Percentiles rank a stretch among this genome's conserved stretches.
These are phyloP conservation scores for Cuniculus paca DNA, from an alignment of 2,797 vertebrate genomes.

Conservation along the genomic window DNA sequence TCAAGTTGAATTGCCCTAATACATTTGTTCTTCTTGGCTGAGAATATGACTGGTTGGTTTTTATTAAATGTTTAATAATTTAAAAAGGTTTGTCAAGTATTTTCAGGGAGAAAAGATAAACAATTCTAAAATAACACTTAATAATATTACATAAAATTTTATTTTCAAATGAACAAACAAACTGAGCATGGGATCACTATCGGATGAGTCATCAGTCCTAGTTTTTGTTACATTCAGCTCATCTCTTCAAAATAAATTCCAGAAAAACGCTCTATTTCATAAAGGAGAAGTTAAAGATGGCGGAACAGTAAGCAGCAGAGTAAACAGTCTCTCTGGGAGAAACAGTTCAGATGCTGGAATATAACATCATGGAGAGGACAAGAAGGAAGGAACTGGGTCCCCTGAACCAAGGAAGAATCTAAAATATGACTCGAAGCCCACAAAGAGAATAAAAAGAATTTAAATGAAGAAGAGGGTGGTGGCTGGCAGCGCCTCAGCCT, in stretches of 20 bases:
- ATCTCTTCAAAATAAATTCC: slow-evolving; percentile 49
- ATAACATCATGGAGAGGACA: too few species aligned
- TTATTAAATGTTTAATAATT: background rate
- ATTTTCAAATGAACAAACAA: background rate
- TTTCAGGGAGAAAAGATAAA: background rate
- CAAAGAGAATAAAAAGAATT: too few species aligned
- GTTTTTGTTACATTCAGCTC: background rate
- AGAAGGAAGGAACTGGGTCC: too few species aligned
- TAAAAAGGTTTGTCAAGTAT: background rate
- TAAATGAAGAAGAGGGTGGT: too few species aligned
- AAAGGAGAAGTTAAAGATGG: too few species aligned
- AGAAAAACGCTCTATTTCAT: slow-evolving; percentile 62
- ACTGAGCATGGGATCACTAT: background rate
- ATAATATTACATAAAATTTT: background rate
- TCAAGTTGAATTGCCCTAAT: background rate
- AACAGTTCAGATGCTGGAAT: too few species aligned
- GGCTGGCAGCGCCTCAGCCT: too few species aligned
- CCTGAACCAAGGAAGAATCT: too few species aligned
- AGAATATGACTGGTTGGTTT: background rate
- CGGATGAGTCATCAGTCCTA: background rate
- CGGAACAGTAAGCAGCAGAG: too few species aligned
- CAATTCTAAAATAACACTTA: background rate
- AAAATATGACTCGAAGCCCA: too few species aligned
- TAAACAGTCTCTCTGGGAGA: too few species aligned
- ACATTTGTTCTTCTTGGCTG: background rate